Conservation (phyloP, 2,888 invertebrate genomes). For the Scaptomyza parva region DNA sequence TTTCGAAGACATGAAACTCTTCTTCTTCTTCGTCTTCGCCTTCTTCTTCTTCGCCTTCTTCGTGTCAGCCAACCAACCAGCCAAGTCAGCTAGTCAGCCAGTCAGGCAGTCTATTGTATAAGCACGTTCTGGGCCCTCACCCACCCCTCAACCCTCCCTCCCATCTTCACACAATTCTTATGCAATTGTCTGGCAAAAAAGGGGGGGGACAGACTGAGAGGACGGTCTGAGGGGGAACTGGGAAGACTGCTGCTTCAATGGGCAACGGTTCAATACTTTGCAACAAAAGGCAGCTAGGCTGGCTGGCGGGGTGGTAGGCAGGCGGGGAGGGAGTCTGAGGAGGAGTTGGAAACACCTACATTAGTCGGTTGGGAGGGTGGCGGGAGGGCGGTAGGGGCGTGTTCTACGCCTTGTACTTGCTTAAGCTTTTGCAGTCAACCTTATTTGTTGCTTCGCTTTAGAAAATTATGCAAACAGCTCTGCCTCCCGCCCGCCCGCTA, state of each 20-base stretch:
- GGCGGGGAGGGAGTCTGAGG: too few species aligned
- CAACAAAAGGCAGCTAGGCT: slow-evolving; percentile 31
- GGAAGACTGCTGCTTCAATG: slow-evolving; percentile 17
- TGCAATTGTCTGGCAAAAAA: slow-evolving; percentile 35
- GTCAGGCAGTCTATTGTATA: slow-evolving; percentile 50
- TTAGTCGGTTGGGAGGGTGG: too few species aligned
- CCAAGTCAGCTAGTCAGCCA: slow-evolving; percentile 13
- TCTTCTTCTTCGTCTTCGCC: too few species aligned
- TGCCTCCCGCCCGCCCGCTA: not conserved
- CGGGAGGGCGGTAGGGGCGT: too few species aligned
- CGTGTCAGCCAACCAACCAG: slow-evolving; percentile 17
- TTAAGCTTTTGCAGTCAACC: slow-evolving; percentile 5
- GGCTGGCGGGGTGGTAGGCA: too few species aligned
- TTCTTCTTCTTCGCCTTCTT: too few species aligned
- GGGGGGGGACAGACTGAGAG: not conserved
- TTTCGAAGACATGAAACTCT: slow-evolving; percentile 65
- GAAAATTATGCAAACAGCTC: slow-evolving; percentile 66
- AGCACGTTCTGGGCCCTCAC: slow-evolving; percentile 21
- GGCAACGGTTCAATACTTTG: slow-evolving; percentile 51
- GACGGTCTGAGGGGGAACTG: too few species aligned
- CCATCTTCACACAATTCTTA: slow-evolving; percentile 9
- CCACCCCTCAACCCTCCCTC: not conserved
- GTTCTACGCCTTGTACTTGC: too few species aligned
- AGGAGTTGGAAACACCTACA: not conserved
- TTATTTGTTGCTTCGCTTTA: slow-evolving; percentile 66